Percentiles rank a stretch among this genome's conserved stretches.
These are phyloP conservation scores for Pseudococcus jackbeardsleyi DNA, from an alignment of 2,888 invertebrate genomes.

Conservation along the genomic window DNA sequence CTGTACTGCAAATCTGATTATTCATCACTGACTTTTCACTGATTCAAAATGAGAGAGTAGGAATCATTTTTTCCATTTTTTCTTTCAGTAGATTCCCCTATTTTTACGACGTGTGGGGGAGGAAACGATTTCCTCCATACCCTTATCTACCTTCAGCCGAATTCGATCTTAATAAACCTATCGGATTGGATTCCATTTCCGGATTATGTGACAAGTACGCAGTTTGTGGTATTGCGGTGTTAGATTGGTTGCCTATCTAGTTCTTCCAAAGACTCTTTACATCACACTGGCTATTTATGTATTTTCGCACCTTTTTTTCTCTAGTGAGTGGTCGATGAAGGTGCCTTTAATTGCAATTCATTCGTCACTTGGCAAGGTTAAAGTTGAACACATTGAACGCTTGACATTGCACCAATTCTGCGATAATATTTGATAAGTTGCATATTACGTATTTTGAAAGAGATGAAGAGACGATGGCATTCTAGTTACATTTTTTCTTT, in stretches of 20 bases:
- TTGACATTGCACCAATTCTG: background rate
- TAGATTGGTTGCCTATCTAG: background rate
- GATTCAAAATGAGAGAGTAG: too few species aligned
- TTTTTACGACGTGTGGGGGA: background rate
- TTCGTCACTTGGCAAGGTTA: background rate
- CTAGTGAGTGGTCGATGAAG: background rate
- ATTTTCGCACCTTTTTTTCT: background rate
- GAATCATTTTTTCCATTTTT: background rate
- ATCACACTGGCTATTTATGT: background rate
- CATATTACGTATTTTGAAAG: background rate
- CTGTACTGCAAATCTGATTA: too few species aligned
- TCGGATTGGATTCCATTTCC: background rate
- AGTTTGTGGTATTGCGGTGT: background rate
- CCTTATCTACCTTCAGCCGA: background rate
- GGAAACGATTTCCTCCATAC: background rate
- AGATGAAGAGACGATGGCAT: too few species aligned
- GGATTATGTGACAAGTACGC: background rate
- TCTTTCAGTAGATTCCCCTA: background rate
- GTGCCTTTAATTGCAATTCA: background rate
- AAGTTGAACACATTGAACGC: background rate
- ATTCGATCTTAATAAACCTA: background rate
- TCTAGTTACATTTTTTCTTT: too few species aligned
- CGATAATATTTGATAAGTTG: background rate
- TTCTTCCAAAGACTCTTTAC: background rate
- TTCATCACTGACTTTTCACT: too few species aligned